Base-by-base conservation (phyloP, 2,888 invertebrate species). In the Buathra laborator region DNA sequence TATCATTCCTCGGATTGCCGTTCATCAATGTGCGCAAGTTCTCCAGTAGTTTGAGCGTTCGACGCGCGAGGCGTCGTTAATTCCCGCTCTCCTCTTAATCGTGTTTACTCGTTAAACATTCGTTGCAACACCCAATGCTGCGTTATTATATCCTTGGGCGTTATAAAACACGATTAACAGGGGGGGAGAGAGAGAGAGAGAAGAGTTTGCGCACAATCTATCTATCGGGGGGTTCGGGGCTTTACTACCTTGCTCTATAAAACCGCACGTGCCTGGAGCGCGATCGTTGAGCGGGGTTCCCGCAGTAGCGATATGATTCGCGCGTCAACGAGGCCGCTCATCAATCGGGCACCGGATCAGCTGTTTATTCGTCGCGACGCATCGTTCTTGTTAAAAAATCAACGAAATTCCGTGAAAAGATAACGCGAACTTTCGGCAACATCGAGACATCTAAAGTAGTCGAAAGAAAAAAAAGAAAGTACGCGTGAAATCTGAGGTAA, bases 271-370 rank as follows among this genome's bases (percentile, higher is more conserved):
- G 75, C 66, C 66, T 14, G 59, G 59, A 29, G 59, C 59, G 59
- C 48, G 48, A 24, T 64, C 32, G 62, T 62, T 46, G 62, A 24
- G 64, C 74, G 74, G 48, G 62, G 19, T 75, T 32, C 53, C n/a
- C 59, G 32, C 74, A 75, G 74, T 75, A 46, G 74, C 74, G 74
- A 75, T 32, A 75, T 64, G 74, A 75, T 75, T 62, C 74, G 74
- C 74, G 64, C 46, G 74, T 75, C 74, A 75, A 75, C 74, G 46
- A 48, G 62, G 74, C 74, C 74, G 62, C 43, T 37, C 37, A 16
- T 66, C 37, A n/a, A 37, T 37, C 64, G 64, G 3, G 7, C 64
- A 37, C 2, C 64, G 16, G 62, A 32, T 37, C 64, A 16, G 64
- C 37, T 43, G 16, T 66, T 43, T n/a, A 10, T 14, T 37, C n/a